phyloP scores from a whole-genome alignment of 1,140 invertebrate genomes.

The Lepeophtheirus salmonis region DNA sequence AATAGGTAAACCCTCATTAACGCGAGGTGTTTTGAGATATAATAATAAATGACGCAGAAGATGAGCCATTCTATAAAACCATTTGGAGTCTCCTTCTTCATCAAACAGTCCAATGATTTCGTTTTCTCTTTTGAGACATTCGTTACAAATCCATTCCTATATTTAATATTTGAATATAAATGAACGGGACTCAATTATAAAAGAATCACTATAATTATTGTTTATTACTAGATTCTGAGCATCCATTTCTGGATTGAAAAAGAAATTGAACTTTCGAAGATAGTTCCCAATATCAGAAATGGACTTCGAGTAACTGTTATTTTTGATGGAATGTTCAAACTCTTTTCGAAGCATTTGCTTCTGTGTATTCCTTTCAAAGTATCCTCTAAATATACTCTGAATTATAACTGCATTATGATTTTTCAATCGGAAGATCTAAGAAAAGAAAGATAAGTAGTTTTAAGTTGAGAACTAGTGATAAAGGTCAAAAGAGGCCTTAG shows the following conservation, averaged over 20 bases:
- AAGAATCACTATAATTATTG: conserved; percentile 3
- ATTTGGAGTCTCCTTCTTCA: conserved; percentile 15
- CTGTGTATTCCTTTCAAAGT: conserved; percentile 41
- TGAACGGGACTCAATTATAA: too few species aligned
- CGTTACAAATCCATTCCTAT: not conserved
- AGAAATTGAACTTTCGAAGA: conserved; percentile 37
- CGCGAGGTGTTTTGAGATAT: not conserved
- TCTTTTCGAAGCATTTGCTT: conserved; percentile 42
- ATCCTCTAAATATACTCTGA: conserved; percentile 57
- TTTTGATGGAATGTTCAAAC: conserved; percentile 40
- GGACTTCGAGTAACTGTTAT: conserved; percentile 29
- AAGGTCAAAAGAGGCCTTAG: conserved; percentile 2
- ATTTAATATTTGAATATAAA: too few species aligned
- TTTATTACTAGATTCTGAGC: conserved; percentile 41
- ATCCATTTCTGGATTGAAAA: conserved; percentile 49
- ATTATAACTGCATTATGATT: conserved; percentile 49
- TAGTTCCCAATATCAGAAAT: conserved; percentile 31
- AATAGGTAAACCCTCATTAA: not conserved
- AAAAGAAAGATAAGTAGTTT: conserved; percentile 15
- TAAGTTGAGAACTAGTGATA: not conserved
- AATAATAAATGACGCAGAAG: not conserved
- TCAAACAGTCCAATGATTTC: not conserved
- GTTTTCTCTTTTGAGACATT: conserved; percentile 4
- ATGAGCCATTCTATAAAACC: conserved; percentile 4
- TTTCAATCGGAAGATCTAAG: conserved; percentile 33